Evolutionary conservation across 2,888 invertebrate species (phyloP), one percentile per base, ranked within the genome.

Genomic region (Platypus cylindrus): DNA sequence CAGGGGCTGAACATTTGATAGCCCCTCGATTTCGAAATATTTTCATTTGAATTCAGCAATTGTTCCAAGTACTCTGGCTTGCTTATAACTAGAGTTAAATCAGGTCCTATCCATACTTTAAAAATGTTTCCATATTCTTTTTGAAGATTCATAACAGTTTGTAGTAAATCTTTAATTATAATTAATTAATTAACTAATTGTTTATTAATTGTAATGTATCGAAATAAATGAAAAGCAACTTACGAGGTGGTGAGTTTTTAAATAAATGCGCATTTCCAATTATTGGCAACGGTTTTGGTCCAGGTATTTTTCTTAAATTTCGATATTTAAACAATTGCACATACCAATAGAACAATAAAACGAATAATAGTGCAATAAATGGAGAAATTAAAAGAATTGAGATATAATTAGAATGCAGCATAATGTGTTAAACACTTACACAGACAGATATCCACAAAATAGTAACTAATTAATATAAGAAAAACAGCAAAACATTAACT

Each of bases 1-100:
- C 53, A 52, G n/a, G 51, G 51, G 43, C 44, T 48, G 27, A 52
- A 48, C 15, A 53, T 35, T 30, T 52, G 50, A 28, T 53, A 53
- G 8, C 49, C 50, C 36, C 41, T 40, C 8, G 54, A 50, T 48
- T 54, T 54, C 5, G 38, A 42, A 5, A 53, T 27, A 29, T 53
- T 45, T 2, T 47, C 29, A 17, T 43, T 48, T 5, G 52, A 50
- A n/a, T 33, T 48, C 16, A 52, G 32, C 5, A 54, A 36, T 17
- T 42, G 37, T 34, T 53, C 52, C 17, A 51, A 35, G 31, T 48
- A 45, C 36, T 51, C 49, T 4, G 52, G 48, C 38, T 53, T 50
- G 17, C 47, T 44, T n/a, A 52, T 40, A 26, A 52, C 44, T 12
- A 53, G 28, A 30, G 46, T 41, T 16, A 52, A 29, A 20, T 44